A percentile compares a stretch with the other conserved stretches of the same genome.
phyloP scores from a whole-genome alignment of 2,113 vertebrate species.

The Micronycteris hirsuta region DNA sequence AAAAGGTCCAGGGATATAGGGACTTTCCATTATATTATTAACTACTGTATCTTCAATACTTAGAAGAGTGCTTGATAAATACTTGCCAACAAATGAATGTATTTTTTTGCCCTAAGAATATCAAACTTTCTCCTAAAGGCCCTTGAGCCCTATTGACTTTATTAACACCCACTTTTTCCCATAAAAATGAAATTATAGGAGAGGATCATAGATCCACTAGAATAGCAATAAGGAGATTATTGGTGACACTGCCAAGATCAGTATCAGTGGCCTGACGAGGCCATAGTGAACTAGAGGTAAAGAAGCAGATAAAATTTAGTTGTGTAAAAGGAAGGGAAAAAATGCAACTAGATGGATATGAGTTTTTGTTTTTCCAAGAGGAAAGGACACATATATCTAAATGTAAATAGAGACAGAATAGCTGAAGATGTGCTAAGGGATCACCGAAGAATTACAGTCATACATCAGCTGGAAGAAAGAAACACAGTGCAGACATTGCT shows the following conservation, averaged over 20 bases:
- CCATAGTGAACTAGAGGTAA: background rate
- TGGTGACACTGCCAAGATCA: background rate
- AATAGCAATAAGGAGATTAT: background rate
- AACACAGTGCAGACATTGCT: background rate
- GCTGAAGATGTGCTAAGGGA: background rate
- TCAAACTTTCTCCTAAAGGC: background rate
- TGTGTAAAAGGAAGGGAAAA: background rate
- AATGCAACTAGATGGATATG: no score
- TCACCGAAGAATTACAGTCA: no score
- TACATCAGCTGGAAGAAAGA: background rate
- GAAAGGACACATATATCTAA: background rate
- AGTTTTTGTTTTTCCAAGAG: background rate
- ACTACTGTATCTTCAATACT: background rate
- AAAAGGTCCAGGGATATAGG: background rate
- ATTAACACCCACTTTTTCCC: background rate
- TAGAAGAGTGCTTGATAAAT: background rate
- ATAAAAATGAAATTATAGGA: background rate
- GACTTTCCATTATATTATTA: background rate
- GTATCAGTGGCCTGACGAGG: no score
- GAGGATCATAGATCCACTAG: background rate
- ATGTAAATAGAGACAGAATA: background rate
- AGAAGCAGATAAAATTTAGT: background rate
- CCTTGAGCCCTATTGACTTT: background rate
- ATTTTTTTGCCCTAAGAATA: background rate
- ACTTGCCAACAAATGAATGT: background rate